Evolutionary conservation across 1,140 invertebrate genomes (phyloP), one percentile per base, ranked within the genome.

Genomic region (Pseudomyrmex pallidus): DNA sequence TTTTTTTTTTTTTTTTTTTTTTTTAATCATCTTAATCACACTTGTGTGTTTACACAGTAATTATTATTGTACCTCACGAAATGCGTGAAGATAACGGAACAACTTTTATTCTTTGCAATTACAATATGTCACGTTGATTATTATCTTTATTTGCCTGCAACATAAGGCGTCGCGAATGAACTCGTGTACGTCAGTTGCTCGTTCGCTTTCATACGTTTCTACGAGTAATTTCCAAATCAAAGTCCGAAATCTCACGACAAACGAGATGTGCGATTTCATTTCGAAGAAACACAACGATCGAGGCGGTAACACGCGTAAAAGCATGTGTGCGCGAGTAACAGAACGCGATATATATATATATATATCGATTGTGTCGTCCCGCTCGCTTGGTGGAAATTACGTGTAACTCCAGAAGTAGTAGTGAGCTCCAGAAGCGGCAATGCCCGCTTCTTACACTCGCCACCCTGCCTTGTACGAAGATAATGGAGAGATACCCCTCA

Each of bases 401-500:
- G 35, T 35, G 35, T 35, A 35, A 35, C 72, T 46, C 59, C 67
- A 10, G 50, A 10, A 13, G 50, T 13, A 13, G 12, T 4, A 15
- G 10, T 9, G 12, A 52, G 22, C 44, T 70, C 76, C 76, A 80
- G 20, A 80, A 72, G 20, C 70, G 76, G 76, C 25, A 72, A 72
- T 61, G 64, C 17, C 64, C 12, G 20, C 64, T 80, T 80, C n/a
- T 80, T 80, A 72, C 12, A 5, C 2, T 48, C 25, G 52, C 52
- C 80, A 80, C 48, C 20, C n/a, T 2, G 17, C 5, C 62, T 68
- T 61, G 63, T 70, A 64, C 63, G 2, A 66, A 85, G 82, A 87
- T 74, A 87, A 87, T 84, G 56, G 70, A 67, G 62, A 84, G 57
- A 87, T 80, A 84, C 63, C 46, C 20, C 62, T 80, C 68, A 50